Base-by-base conservation (phyloP, 2,113 vertebrate species). In the Gulo gulo region DNA sequence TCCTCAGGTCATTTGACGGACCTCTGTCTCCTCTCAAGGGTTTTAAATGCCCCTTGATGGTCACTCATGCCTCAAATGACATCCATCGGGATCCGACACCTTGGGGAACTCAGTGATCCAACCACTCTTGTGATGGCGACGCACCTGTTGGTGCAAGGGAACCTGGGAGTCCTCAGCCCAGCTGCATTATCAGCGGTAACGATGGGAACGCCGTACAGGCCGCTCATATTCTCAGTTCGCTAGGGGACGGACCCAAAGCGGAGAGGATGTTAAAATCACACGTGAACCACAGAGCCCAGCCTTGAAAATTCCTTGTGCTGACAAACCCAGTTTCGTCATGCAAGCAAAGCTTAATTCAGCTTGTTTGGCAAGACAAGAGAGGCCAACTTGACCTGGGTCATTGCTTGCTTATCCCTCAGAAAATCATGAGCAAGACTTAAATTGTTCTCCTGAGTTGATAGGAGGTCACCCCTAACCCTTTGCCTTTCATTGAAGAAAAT, bases 51-150 rank as follows among this genome's bases (percentile, higher is more conserved):
- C 14, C 65, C 78, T 93, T 4, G 34, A 59, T 2, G 31, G 82
- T 11, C 57, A 67, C 13, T 67, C 73, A n/a, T 9, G 36, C n/a
- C 14, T 55, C 45, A 79, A 8, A 55, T 26, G 13, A 24, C 1
- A 24, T 55, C 57, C 92, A 67, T 55, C 8, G 23, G n/a, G 42
- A 45, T 67, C 23, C 14, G 24, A 52, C 57, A 76, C 69, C 71
- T 52, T 4, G 3, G 52, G 74, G 9, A 24, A 26, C 45, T 31
- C 45, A 42, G 0, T 67, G n/a, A 24, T 52, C 24, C 2, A 9
- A 42, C 29, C 16, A 4, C 15, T 6, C 20, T 4, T 1, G 23
- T 15, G 74, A 29, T 18, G 26, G 15, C 4, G 1, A 47, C 4
- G 39, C 2, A 14, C 23, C 4, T 12, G 45, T 45, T 15, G 29